Conservation (phyloP, 2,113 vertebrate species). For the Raphicerus campestris region DNA sequence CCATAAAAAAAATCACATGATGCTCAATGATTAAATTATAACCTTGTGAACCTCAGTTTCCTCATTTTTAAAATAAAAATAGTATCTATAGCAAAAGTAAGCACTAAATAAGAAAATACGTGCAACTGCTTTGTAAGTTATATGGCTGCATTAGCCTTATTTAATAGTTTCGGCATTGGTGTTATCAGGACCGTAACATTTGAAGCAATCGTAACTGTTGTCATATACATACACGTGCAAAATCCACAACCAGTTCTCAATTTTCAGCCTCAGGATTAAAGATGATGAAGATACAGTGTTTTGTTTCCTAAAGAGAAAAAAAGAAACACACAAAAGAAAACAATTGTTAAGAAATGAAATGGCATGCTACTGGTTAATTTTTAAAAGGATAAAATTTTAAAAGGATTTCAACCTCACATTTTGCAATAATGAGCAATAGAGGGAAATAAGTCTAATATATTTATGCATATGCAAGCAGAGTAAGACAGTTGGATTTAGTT, state of each 20-base stretch:
- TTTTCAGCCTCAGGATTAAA: background rate
- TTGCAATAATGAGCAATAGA: background rate
- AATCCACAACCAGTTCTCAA: background rate
- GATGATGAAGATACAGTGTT: background rate
- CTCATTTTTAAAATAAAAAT: background rate
- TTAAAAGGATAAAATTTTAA: background rate
- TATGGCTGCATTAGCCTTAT: background rate
- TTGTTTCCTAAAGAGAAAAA: background rate
- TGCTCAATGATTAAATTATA: background rate
- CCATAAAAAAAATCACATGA: background rate
- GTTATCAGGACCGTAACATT: background rate
- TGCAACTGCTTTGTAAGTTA: background rate
- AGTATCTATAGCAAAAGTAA: background rate
- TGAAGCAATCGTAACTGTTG: background rate
- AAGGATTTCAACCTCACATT: background rate
- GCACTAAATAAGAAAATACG: background rate
- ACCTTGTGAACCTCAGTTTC: background rate
- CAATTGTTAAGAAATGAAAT: background rate
- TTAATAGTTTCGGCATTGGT: background rate
- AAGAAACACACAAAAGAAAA: background rate
- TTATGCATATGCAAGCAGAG: background rate
- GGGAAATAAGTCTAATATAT: background rate
- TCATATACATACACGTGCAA: background rate
- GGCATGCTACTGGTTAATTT: background rate
- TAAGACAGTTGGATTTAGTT: background rate